Evolutionary conservation across 1,140 invertebrate genomes (phyloP), one percentile per base, ranked within the genome.

Genomic region (Hylaeus volcanicus): DNA sequence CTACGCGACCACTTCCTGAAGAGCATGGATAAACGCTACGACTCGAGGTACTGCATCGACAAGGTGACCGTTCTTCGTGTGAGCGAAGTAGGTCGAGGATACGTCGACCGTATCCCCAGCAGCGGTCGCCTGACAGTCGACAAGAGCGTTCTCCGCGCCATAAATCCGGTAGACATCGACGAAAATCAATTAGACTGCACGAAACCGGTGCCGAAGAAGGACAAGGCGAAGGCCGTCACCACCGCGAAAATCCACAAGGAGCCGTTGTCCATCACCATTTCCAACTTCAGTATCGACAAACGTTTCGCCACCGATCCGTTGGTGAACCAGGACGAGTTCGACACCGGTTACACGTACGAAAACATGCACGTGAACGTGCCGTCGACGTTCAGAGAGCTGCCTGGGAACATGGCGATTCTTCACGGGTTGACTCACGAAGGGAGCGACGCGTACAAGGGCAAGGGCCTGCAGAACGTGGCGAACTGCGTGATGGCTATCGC

Each of bases 391-490:
- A 86, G 71, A 53, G 85, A 89, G 11, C 26, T 92, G 6, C 39
- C 86, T 0, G 82, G 63, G 2, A 74, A 87, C 14, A 74, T 82
- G 53, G 74, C 86, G 0, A 90, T 93, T 37, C 81, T 93, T 45
- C 90, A 90, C 51, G 92, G 92, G 2, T 74, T 86, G 72, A 93
- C 90, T 0, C 89, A 92, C 51, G 89, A 92, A 45, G 63, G n/a
- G 8, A 88, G 83, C 53, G 88, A 89, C 0, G 64, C 84, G 6
- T 93, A 92, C 75, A 92, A 90, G 61, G 88, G 86, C 0, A 90
- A 91, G 63, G 92, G 91, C 1, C 82, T 60, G 1, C 91, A 93
- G 61, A 92, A 89, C 53, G 84, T 89, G 3, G 86, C 86, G 0
- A 91, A 90, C 70, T 93, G 92, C 53, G 83, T 91, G 1, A 77